Evolutionary conservation across 2,113 vertebrate species (phyloP).

Genomic region (human (Homo sapiens)): GRCh38 chr15:88610501-88611000

Average conservation of each 20-base stretch:
- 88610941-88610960: slow-evolving; percentile 77
- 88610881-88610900: slow-evolving; percentile 85
- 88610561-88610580: neutral
- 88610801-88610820: slow-evolving; percentile 86
- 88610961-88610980: neutral
- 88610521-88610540: neutral
- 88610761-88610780: slow-evolving; percentile 83
- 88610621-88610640: neutral
- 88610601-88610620: neutral
- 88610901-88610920: slow-evolving; percentile 80
- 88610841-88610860: slow-evolving; percentile 89
- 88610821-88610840: slow-evolving; percentile 85
- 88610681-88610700: slow-evolving; percentile 4
- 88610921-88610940: slow-evolving; percentile 75
- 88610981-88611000: neutral
- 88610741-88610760: slow-evolving; percentile 82
- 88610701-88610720: neutral
- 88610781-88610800: slow-evolving; percentile 85
- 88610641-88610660: neutral
- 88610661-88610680: neutral
- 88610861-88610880: slow-evolving; percentile 85
- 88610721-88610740: slow-evolving; percentile 61
- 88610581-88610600: neutral
- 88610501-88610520: neutral
- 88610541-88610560: neutral